Evolutionary conservation across 2,797 vertebrate species (phyloP), one percentile per base, ranked within the genome.

Genomic region (Sebastes paucispinis): DNA sequence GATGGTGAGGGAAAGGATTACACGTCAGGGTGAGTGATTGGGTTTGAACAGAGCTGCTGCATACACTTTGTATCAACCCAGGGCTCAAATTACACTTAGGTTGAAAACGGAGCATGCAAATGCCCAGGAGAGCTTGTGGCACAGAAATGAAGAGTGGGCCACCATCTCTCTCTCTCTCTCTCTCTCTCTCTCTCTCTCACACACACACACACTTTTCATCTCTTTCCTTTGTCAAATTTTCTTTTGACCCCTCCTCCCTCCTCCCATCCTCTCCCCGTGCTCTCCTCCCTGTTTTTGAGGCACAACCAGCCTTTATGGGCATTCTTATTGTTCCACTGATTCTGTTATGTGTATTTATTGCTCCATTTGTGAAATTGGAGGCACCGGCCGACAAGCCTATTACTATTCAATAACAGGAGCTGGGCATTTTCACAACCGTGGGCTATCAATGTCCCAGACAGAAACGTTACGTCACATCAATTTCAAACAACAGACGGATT

Each of bases 41-140:
- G 93, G 89, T 96, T 95, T 95, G 94, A 96, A 93, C 94, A 90
- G 93, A 95, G 93, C 94, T 93, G 93, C 95, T 95, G 94, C 93
- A 92, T 92, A 96, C 93, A 94, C 94, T 96, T 95, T 95, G 91
- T 93, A 94, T 96, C 95, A 95, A 95, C 88, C 89, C 92, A 86
- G 81, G 90, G 92, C 94, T 96, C 94, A 93, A 94, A 95, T 96
- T 96, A 95, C 95, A 95, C 95, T 94, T 95, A 93, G 93, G 92
- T 94, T 93, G 95, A 95, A 96, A 96, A 94, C 93, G 86, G 93
- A 95, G 94, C 91, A 92, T 85, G 92, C 88, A 86, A 93, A 95
- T 90, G 92, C 95, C 95, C 95, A 91, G 83, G 93, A 95, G 95
- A 96, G 92, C 92, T 92, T 88, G 92, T 95, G 94, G 94, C 95